These are phyloP conservation scores for Hippopotamyrus pictus DNA, from an alignment of 2,797 vertebrate species.

Conservation along the genomic window DNA sequence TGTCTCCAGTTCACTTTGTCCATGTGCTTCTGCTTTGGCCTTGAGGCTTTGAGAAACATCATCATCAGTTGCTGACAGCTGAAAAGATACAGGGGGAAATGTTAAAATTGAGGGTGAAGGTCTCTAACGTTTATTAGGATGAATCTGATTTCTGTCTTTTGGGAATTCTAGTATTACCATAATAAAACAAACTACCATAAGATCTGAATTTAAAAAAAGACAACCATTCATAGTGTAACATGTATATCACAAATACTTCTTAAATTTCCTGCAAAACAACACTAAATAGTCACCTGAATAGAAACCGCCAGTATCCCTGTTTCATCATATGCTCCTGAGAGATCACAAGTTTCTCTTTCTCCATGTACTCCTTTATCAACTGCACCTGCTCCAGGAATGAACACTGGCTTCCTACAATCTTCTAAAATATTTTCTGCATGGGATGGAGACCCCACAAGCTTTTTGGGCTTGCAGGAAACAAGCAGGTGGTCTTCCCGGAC, in stretches of 20 bases:
- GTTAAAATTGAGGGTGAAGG: not conserved
- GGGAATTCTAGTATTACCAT: not conserved
- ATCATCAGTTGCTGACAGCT: not conserved
- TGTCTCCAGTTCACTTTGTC: not conserved
- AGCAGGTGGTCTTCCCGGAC: conserved; percentile 60
- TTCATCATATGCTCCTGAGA: not conserved
- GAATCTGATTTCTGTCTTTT: not conserved
- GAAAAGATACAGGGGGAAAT: conserved; percentile 8
- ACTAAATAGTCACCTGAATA: conserved; percentile 11
- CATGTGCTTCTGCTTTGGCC: not conserved
- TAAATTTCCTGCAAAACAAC: not conserved
- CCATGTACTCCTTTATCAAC: not conserved
- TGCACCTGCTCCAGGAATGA: not conserved
- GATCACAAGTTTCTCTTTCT: not conserved
- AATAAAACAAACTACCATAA: not conserved
- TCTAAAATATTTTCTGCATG: not conserved
- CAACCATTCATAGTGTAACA: not conserved
- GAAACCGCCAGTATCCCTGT: not conserved
- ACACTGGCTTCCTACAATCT: conserved; percentile 30
- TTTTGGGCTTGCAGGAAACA: conserved; percentile 52
- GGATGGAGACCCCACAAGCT: conserved; percentile 34
- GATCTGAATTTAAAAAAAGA: not conserved
- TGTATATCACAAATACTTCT: not conserved
- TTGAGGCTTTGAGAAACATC: not conserved
- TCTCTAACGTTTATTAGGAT: not conserved